Conservation (phyloP, 2,888 invertebrate species). For the Calliphora vomitoria region DNA sequence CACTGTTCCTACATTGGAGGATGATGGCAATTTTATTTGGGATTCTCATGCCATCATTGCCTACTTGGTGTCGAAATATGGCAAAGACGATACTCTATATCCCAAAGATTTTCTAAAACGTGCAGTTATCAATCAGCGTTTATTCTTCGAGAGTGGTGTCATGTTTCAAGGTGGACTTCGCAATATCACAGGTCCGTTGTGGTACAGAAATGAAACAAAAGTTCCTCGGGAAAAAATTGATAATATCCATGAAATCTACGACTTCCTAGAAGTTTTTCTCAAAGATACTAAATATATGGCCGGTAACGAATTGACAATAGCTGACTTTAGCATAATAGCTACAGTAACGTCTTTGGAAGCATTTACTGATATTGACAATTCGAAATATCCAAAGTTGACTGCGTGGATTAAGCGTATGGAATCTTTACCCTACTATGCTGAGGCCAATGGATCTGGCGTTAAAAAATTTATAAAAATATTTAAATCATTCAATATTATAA, state of each 20-base stretch:
- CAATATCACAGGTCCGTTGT: conserved; percentile 77
- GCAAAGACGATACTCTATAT: conserved; percentile 77
- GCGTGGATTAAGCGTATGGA: conserved; percentile 79
- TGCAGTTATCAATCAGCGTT: conserved; percentile 82
- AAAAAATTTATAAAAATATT: conserved; percentile 71
- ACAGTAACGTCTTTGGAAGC: conserved; percentile 77
- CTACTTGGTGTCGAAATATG: conserved; percentile 79
- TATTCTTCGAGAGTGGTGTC: conserved; percentile 82
- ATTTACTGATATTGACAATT: conserved; percentile 75
- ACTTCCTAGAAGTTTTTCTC: conserved; percentile 77
- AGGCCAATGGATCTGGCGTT: conserved; percentile 77
- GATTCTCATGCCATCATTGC: conserved; percentile 82
- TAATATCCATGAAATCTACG: conserved; percentile 75
- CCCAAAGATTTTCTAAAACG: conserved; percentile 79
- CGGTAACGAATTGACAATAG: conserved; percentile 80
- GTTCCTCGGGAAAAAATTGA: conserved; percentile 77
- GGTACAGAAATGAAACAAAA: conserved; percentile 76
- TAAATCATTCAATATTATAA: conserved; percentile 75
- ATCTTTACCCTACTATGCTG: conserved; percentile 79
- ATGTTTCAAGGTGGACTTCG: conserved; percentile 80
- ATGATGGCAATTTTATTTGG: conserved; percentile 77
- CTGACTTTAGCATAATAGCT: conserved; percentile 80
- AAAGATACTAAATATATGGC: conserved; percentile 76
- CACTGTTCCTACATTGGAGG: conserved; percentile 81
- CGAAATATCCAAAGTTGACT: conserved; percentile 77